Evolutionary conservation across 2,113 vertebrate genomes (phyloP).

Genomic region (Chrysochloris asiatica): DNA sequence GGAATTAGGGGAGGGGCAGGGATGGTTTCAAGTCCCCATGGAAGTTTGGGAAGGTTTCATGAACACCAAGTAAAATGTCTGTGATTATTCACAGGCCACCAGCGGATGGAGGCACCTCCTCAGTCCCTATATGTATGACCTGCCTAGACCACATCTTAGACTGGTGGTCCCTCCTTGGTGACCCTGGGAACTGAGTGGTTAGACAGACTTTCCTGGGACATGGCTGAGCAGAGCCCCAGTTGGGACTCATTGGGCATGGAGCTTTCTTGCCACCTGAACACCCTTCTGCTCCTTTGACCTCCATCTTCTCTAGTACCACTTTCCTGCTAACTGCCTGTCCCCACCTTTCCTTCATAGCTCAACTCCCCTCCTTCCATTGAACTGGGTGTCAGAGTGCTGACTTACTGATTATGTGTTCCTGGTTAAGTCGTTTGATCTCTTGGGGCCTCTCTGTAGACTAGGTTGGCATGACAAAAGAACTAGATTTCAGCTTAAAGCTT

Average conservation of each 20-base stretch:
- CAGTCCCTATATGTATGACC: neutral
- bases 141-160: neutral
- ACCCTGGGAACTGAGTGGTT: neutral
- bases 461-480: neutral
- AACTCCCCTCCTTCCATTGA: too few species aligned
- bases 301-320: neutral
- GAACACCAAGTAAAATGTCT: neutral
- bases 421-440: neutral
- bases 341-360: neutral
- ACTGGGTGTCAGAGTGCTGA: neutral
- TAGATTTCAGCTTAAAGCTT: neutral
- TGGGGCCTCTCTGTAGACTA: neutral
- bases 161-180: neutral
- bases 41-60: constrained; percentile 18
- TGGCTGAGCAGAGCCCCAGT: neutral
- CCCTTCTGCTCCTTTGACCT: neutral
- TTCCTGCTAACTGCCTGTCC: neutral
- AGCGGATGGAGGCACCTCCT: neutral
- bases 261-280: neutral
- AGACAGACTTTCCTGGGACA: neutral
- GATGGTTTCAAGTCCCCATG: constrained; percentile 54
- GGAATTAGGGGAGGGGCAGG: neutral
- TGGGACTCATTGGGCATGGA: neutral
- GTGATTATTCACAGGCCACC: neutral
- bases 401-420: neutral